Conservation (phyloP, 2,797 vertebrate species). For the Triplophysa yarkandensis region DNA sequence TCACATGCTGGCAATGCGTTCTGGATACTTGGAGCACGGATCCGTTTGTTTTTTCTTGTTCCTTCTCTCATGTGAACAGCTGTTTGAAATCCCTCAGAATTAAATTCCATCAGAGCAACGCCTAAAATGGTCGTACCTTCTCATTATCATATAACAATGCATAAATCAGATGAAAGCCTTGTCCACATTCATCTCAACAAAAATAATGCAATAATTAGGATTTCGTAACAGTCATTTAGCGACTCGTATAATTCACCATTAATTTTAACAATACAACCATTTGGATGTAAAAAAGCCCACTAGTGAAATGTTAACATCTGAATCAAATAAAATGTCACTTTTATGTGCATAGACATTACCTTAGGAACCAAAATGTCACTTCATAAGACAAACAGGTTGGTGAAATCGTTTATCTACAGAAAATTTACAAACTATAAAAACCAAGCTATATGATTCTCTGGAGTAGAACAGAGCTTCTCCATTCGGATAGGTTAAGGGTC, state of each 20-base stretch:
- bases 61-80: slow-evolving; percentile 53
- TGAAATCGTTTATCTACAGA: slow-evolving; percentile 50
- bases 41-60: slow-evolving; percentile 54
- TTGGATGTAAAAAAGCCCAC: slow-evolving; percentile 27
- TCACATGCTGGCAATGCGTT: slow-evolving; percentile 62
- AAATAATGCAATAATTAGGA: slow-evolving; percentile 41
- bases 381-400: slow-evolving; percentile 20
- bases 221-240: slow-evolving; percentile 27
- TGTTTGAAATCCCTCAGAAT: slow-evolving; percentile 58
- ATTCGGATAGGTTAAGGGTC: too few species aligned
- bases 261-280: slow-evolving; percentile 39
- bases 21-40: slow-evolving; percentile 54
- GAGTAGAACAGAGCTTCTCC: neutral
- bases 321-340: slow-evolving; percentile 23
- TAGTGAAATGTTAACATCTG: slow-evolving; percentile 16
- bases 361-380: slow-evolving; percentile 18
- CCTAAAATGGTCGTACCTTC: slow-evolving; percentile 49
- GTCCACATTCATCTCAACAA: slow-evolving; percentile 46
- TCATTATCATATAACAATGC: slow-evolving; percentile 54
- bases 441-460: neutral
- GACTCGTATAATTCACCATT: slow-evolving; percentile 36
- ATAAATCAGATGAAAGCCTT: slow-evolving; percentile 53
- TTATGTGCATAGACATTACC: slow-evolving; percentile 23
- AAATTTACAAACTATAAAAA: slow-evolving; percentile 48
- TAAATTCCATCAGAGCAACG: slow-evolving; percentile 61